These are phyloP conservation scores for Sciurus vulgaris DNA, from an alignment of 2,797 vertebrate species.

Conservation along the genomic window DNA sequence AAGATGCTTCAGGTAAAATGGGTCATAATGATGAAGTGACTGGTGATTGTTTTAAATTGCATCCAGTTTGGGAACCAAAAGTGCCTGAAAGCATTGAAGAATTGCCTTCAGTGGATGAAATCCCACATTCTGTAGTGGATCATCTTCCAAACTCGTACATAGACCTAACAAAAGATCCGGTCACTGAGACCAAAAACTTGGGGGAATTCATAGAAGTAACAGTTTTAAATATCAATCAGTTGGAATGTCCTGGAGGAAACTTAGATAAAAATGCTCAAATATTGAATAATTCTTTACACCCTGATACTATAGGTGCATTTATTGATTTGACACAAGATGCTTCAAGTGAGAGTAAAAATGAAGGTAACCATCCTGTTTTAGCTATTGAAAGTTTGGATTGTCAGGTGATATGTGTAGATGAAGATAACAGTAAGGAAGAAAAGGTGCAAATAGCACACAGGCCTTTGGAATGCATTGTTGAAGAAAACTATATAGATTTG, in stretches of 20 bases:
- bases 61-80: slow-evolving; percentile 75
- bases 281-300: slow-evolving; percentile 64
- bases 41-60: slow-evolving; percentile 77
- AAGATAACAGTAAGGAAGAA: slow-evolving; percentile 77
- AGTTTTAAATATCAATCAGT: slow-evolving; percentile 74
- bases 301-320: slow-evolving; percentile 67
- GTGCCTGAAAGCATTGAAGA: slow-evolving; percentile 73
- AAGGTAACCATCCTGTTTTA: slow-evolving; percentile 23
- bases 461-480: slow-evolving; percentile 57
- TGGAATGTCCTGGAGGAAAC: slow-evolving; percentile 66
- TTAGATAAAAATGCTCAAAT: slow-evolving; percentile 73
- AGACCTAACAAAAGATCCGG: slow-evolving; percentile 80
- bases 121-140: slow-evolving; percentile 61
- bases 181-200: slow-evolving; percentile 77
- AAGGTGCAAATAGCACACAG: background rate
- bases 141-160: slow-evolving; percentile 70
- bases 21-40: background rate
- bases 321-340: slow-evolving; percentile 83
- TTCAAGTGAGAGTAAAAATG: slow-evolving; percentile 76
- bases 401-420: slow-evolving; percentile 72
- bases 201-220: slow-evolving; percentile 74
- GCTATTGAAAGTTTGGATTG: slow-evolving; percentile 46
- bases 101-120: slow-evolving; percentile 54
- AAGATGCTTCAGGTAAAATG: slow-evolving; percentile 76
- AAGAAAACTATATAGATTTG: slow-evolving; percentile 77